These are phyloP conservation scores for Orchesella cincta DNA, from an alignment of 1,140 invertebrate genomes.

Conservation along the genomic window DNA sequence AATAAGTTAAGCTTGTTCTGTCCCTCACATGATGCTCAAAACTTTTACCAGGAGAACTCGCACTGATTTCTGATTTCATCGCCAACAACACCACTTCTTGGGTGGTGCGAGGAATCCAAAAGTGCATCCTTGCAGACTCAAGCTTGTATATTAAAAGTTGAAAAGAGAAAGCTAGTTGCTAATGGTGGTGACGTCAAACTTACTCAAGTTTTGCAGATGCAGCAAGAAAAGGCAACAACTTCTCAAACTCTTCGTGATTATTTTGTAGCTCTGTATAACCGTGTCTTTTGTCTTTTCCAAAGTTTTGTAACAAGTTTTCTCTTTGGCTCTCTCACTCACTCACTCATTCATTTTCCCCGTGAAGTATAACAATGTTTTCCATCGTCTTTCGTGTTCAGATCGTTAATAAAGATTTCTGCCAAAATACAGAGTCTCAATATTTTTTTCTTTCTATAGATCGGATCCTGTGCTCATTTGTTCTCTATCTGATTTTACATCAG, in stretches of 20 bases:
- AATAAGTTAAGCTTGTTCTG: neutral
- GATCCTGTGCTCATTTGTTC: slow-evolving; percentile 1
- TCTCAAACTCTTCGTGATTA: neutral
- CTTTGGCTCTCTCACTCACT: neutral
- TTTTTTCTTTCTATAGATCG: neutral
- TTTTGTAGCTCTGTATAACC: neutral
- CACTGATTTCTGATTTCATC: slow-evolving; percentile 26
- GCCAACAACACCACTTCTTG: too few relatives aligned
- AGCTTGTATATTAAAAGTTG: neutral
- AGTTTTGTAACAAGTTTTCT: slow-evolving; percentile 18
- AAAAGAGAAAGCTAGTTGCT: neutral
- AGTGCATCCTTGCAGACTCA: neutral
- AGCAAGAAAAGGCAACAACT: slow-evolving; percentile 17
- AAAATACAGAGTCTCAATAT: neutral
- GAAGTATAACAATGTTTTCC: slow-evolving; percentile 22
- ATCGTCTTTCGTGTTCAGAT: neutral
- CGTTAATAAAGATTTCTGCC: slow-evolving; percentile 1
- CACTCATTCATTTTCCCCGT: neutral
- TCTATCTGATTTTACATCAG: neutral
- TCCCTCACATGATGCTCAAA: too few relatives aligned
- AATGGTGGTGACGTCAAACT: neutral
- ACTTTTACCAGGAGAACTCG: neutral
- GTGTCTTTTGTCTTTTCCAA: too few relatives aligned
- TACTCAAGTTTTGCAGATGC: slow-evolving; percentile 16
- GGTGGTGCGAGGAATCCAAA: neutral